Conservation (phyloP, 1,140 invertebrate species). For the Drosophila subpulchrella region DNA sequence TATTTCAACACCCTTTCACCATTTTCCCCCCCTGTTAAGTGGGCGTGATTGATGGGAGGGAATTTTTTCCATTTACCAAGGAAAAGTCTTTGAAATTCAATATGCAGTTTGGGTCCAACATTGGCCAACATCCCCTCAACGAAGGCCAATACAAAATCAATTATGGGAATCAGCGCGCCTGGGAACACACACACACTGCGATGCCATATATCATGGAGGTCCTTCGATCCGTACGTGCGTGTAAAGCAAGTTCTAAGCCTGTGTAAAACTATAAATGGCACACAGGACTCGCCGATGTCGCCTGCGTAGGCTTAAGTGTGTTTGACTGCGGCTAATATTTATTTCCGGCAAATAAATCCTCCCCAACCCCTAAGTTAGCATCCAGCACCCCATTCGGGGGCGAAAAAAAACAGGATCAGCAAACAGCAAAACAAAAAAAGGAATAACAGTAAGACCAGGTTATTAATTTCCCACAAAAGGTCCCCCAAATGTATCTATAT, state of each 20-base stretch:
- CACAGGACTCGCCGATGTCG: slow-evolving; percentile 41
- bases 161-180: slow-evolving; percentile 79
- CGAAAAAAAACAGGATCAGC: slow-evolving; percentile 35
- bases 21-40: not conserved
- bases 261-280: slow-evolving; percentile 81
- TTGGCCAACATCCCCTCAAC: slow-evolving; percentile 32
- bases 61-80: slow-evolving; percentile 14
- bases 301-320: slow-evolving; percentile 77
- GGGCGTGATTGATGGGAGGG: slow-evolving; percentile 48
- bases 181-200: slow-evolving; percentile 30
- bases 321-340: slow-evolving; percentile 84
- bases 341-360: slow-evolving; percentile 84
- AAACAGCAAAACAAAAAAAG: slow-evolving; percentile 42
- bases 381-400: slow-evolving; percentile 9
- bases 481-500: slow-evolving; percentile 20
- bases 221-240: slow-evolving; percentile 58
- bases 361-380: slow-evolving; percentile 36
- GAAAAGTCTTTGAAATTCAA: slow-evolving; percentile 78
- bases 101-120: slow-evolving; percentile 50
- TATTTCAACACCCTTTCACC: slow-evolving; percentile 17
- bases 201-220: slow-evolving; percentile 42
- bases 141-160: slow-evolving; percentile 81
- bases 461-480: slow-evolving; percentile 79
- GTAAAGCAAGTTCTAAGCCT: slow-evolving; percentile 80
- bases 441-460: slow-evolving; percentile 71